These are phyloP conservation scores for Alosa sapidissima DNA, from an alignment of 2,797 vertebrate genomes.

Conservation along the genomic window DNA sequence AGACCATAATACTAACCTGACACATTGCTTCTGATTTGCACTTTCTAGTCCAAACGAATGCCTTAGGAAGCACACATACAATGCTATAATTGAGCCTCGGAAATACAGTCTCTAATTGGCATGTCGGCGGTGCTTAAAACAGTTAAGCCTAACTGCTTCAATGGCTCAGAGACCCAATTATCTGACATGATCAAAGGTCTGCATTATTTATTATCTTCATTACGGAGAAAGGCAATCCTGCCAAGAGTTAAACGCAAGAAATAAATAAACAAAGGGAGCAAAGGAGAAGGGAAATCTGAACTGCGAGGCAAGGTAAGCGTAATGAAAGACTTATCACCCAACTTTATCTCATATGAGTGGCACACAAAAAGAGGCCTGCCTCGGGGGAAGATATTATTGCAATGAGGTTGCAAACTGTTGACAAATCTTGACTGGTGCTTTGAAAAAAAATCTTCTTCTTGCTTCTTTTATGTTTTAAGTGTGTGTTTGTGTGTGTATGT, in stretches of 20 bases:
- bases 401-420: constrained; percentile 1
- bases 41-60: not conserved
- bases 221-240: not conserved
- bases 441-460: not conserved
- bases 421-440: constrained; percentile 12
- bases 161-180: constrained; percentile 18
- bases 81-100: not conserved
- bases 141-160: constrained; percentile 2
- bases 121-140: not conserved
- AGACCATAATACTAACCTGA: not conserved
- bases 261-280: not conserved
- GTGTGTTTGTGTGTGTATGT: not conserved
- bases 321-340: not conserved
- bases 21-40: not conserved
- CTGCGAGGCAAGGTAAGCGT: not conserved
- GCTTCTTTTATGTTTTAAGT: not conserved
- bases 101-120: not conserved
- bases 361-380: not conserved
- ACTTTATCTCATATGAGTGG: constrained; percentile 18
- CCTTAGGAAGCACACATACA: not conserved
- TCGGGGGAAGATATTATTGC: constrained; percentile 12
- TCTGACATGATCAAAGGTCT: constrained; percentile 12
- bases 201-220: constrained; percentile 11
- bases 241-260: not conserved
- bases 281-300: not conserved